Evolutionary conservation across 2,888 invertebrate species (phyloP), one percentile per base, ranked within the genome.

Genomic region (Drosophila paramelanica): DNA sequence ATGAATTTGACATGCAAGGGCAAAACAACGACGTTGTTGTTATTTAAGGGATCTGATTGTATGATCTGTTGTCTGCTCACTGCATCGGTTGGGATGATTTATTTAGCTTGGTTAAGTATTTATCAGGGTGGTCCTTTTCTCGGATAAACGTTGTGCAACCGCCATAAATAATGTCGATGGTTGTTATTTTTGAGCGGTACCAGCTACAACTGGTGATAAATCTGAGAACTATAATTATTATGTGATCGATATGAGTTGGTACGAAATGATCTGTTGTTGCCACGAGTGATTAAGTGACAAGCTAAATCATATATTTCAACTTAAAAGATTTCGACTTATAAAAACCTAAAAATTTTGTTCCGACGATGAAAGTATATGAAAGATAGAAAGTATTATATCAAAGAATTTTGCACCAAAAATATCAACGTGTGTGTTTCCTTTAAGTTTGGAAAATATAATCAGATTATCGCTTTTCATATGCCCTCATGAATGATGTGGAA

Each of bases 1-100:
- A 91, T 91, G 88, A 84, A 91, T 91, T 91, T 91, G 91, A 91
- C 91, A 91, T 90, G 90, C 91, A 91, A 91, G 91, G 90, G 90
- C 91, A 89, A 89, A 89, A 90, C 81, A 88, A 61, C 71, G 55
- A 77, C 78, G 81, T 61, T 47, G 51, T 55, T 79, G 56, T 58
- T 70, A 50, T 69, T 69, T 64, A 68, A 42, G 52, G 43, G 45
- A 49, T 56, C 33, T 46, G 60, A 66, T 60, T 60, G 52, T 46
- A 17, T 53, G 53, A 60, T 55, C 71, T 45, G 46, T 43, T 41
- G 56, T 57, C 52, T 47, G 41, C 11, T 51, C 60, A 53, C 64
- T 45, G 49, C 55, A 62, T 58, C 41, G 53, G 42, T 39, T 59
- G 62, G 65, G 78, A 85, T 88, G 85, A 88, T 82, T 82, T 84